Evolutionary conservation across 2,797 vertebrate genomes (phyloP).

Genomic region (Pantherophis vulpinus): DNA sequence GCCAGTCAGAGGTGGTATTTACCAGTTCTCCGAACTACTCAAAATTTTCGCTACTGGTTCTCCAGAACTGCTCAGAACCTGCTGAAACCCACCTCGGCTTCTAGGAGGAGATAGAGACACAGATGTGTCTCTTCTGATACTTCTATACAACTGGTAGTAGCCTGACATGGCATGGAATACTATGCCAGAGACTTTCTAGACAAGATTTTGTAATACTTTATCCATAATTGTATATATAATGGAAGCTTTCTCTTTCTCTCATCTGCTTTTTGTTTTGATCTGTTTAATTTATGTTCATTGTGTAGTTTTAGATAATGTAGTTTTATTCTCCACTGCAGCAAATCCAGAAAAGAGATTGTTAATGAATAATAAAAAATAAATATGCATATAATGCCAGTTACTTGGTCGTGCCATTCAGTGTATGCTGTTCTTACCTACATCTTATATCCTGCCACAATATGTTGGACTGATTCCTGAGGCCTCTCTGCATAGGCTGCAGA

Average conservation of each 20-base stretch:
- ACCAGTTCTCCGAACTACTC: no score
- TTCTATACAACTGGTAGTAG: not conserved
- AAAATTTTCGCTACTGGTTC: no score
- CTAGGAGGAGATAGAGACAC: not conserved
- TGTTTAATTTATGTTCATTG: not conserved
- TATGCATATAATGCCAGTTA: not conserved
- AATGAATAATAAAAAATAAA: not conserved
- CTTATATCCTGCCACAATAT: not conserved
- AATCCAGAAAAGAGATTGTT: not conserved
- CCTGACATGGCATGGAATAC: not conserved
- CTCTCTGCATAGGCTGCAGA: not conserved
- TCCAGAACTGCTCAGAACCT: no score
- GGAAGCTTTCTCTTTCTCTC: not conserved
- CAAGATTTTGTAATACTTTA: not conserved
- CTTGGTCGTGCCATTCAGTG: not conserved
- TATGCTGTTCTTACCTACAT: not conserved
- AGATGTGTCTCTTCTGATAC: not conserved
- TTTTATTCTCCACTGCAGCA: not conserved
- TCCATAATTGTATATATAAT: not conserved
- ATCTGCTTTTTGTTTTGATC: not conserved
- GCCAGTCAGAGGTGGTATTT: no score
- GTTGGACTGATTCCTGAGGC: not conserved
- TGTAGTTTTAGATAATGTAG: not conserved
- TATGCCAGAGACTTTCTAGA: not conserved
- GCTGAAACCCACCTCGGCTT: not conserved